phyloP scores from a whole-genome alignment of 2,797 vertebrate genomes.

The Tarsius wallacei region DNA sequence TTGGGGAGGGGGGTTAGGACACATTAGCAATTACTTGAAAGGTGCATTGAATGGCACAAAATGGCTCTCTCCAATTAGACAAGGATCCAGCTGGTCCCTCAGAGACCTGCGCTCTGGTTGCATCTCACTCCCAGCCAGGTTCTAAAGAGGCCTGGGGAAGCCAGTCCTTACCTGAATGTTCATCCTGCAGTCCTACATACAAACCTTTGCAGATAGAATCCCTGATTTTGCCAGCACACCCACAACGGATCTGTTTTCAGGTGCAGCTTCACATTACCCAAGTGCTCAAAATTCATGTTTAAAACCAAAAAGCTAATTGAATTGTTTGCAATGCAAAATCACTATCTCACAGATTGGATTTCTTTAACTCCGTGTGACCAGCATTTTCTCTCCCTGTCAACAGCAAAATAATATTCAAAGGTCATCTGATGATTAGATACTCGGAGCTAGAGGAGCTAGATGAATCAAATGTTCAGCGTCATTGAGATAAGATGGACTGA shows the following conservation, averaged over 20 bases:
- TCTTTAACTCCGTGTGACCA: neutral
- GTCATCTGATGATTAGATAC: neutral
- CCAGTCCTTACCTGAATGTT: accelerated
- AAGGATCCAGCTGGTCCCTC: neutral
- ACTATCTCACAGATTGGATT: neutral
- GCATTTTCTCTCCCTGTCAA: constrained; percentile 19
- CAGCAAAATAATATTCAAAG: neutral
- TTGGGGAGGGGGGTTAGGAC: neutral
- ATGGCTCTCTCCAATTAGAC: neutral
- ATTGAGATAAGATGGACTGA: neutral
- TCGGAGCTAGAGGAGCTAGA: neutral
- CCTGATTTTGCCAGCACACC: neutral
- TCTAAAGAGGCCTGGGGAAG: accelerated
- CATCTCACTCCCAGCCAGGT: too few relatives aligned
- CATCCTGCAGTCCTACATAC: neutral
- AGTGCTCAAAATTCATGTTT: constrained; percentile 9
- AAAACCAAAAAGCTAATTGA: neutral
- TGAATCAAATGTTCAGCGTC: neutral
- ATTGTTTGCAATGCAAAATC: constrained; percentile 8
- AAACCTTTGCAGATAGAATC: neutral
- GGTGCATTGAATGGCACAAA: neutral
- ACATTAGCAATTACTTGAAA: neutral
- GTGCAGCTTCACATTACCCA: neutral
- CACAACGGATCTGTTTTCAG: neutral
- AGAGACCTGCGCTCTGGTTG: accelerated